phyloP scores from a whole-genome alignment of 1,140 invertebrate genomes.

The Hyles vespertilio region DNA sequence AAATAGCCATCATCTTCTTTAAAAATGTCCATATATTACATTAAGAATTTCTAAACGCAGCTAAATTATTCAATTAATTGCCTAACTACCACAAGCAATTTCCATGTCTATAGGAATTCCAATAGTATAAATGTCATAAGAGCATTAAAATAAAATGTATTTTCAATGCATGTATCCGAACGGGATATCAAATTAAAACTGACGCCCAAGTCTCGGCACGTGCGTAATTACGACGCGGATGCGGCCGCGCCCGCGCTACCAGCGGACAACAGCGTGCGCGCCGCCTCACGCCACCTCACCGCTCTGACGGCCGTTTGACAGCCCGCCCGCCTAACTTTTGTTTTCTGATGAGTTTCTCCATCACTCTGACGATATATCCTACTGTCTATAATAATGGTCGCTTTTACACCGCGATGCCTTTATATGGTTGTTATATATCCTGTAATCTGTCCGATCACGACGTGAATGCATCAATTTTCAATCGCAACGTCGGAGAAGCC shows the following conservation, averaged over 20 bases:
- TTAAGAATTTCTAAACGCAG: too few species aligned
- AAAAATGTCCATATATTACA: too few species aligned
- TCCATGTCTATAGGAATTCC: too few species aligned
- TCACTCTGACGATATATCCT: conserved; percentile 17
- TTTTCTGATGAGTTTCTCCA: conserved; percentile 24
- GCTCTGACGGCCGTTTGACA: conserved; percentile 7
- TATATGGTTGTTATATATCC: conserved; percentile 5
- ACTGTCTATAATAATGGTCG: conserved; percentile 1
- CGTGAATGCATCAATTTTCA: neutral
- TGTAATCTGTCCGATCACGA: conserved; percentile 1
- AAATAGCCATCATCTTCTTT: too few species aligned
- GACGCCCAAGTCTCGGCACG: too few species aligned
- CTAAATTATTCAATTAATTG: too few species aligned
- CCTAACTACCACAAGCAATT: too few species aligned
- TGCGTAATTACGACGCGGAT: conserved; percentile 5
- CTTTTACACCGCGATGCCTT: conserved; percentile 2
- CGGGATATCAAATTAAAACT: too few species aligned
- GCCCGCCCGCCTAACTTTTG: conserved; percentile 14
- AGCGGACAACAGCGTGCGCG: neutral
- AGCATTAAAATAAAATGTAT: too few species aligned
- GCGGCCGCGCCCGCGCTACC: neutral
- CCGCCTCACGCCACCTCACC: neutral
- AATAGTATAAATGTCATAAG: too few species aligned
- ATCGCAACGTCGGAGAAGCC: too few species aligned
- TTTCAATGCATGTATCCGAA: too few species aligned